Percentiles rank a stretch among this genome's conserved stretches.
Conservation (phyloP, 37 sponge, comb jelly and placozoan genomes). For the Ephydatia muelleri region DNA sequence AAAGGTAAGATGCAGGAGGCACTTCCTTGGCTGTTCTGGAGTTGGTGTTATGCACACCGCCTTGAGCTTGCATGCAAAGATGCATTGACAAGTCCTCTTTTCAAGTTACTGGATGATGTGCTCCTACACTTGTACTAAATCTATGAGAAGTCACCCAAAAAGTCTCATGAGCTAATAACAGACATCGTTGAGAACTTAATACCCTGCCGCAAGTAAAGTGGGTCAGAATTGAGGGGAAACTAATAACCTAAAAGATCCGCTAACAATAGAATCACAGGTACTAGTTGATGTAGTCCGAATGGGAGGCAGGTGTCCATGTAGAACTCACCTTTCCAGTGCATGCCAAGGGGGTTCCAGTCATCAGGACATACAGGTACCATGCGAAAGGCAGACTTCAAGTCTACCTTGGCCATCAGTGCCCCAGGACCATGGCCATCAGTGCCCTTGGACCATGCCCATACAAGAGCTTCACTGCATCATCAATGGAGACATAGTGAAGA, state of each 20-base stretch:
- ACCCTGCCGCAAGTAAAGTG: no score
- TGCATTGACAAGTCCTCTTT: conserved; percentile 39
- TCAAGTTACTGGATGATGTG: conserved; percentile 46
- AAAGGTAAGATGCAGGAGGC: conserved; percentile 36
- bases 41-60: conserved; percentile 60
- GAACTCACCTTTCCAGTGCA: conserved; percentile 24
- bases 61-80: conserved; percentile 63
- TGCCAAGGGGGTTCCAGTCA: conserved; percentile 40
- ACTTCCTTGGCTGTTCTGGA: conserved; percentile 54
- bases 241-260: no score
- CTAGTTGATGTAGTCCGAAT: conserved; percentile 32
- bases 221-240: no score
- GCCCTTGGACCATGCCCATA: background rate
- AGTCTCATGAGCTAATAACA: conserved; percentile 30
- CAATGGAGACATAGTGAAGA: conserved; percentile 23
- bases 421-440: no score
- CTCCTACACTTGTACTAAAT: conserved; percentile 48
- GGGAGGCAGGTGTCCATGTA: no score
- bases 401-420: conserved; percentile 34
- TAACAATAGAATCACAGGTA: no score
- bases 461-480: conserved; percentile 18
- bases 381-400: no score
- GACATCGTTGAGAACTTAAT: no score
- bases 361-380: no score
- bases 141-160: conserved; percentile 55